Percentiles rank a stretch among this genome's conserved stretches.
Evolutionary conservation across 2,113 vertebrate species (phyloP).

Genomic region (Cyanoramphus novaezelandiae): DNA sequence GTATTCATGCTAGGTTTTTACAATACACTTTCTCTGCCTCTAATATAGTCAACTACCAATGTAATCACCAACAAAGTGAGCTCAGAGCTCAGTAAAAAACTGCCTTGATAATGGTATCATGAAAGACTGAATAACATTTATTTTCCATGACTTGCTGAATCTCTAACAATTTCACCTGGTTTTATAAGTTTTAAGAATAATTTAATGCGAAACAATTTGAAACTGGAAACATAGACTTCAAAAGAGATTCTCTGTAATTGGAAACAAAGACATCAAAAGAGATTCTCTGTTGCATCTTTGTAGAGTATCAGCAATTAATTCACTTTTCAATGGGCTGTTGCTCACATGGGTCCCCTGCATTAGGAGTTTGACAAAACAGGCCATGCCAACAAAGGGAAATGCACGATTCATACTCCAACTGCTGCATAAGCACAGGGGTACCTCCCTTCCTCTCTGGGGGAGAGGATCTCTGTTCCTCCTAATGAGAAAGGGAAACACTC

Average conservation of each 20-base stretch:
- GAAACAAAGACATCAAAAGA: not conserved
- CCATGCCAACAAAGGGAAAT: not conserved
- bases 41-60: not conserved
- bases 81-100: not conserved
- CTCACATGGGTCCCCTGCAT: not conserved
- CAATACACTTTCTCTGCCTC: not conserved
- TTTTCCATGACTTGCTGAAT: not conserved
- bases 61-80: not conserved
- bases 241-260: not conserved
- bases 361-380: not conserved
- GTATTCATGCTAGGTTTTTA: not conserved
- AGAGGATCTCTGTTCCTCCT: not conserved
- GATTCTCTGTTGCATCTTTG: not conserved
- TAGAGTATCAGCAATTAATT: not conserved
- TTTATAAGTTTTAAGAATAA: not conserved
- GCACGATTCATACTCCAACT: not conserved
- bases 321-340: not conserved
- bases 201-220: not conserved
- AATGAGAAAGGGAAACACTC: not conserved
- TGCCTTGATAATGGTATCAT: not conserved
- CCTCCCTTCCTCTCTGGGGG: conserved; percentile 33
- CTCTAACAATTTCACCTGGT: not conserved
- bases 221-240: not conserved
- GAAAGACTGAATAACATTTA: not conserved
- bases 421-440: not conserved